Conservation (phyloP, 1,140 invertebrate species). For the Drosophila ficusphila region DNA sequence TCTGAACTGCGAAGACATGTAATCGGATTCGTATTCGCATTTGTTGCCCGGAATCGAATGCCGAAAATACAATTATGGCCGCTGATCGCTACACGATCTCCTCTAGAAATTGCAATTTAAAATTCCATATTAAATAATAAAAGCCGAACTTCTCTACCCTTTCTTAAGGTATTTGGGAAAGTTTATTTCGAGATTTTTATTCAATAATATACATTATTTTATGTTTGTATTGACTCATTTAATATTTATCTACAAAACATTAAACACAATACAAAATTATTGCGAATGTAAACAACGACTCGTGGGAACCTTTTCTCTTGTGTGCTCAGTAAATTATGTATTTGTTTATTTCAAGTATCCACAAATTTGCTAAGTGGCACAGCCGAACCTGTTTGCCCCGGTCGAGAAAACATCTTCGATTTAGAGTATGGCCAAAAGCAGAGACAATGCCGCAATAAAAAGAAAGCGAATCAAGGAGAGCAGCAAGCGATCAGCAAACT, state of each 20-base stretch:
- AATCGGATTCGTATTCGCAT: constrained; percentile 34
- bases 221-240: too few species aligned
- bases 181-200: neutral
- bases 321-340: neutral
- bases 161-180: neutral
- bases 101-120: neutral
- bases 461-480: constrained; percentile 59
- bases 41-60: constrained; percentile 62
- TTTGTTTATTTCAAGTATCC: neutral
- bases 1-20: constrained; percentile 41
- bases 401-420: neutral
- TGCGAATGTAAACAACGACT: neutral
- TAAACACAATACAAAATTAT: too few species aligned
- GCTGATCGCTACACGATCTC: constrained; percentile 68
- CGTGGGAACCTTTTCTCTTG: neutral
- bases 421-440: constrained; percentile 23
- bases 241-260: too few species aligned
- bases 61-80: constrained; percentile 77
- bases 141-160: neutral
- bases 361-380: neutral
- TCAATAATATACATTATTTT: too few species aligned
- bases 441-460: constrained; percentile 24
- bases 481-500: constrained; percentile 32
- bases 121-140: neutral
- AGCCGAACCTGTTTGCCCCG: neutral